phyloP scores from a whole-genome alignment of 2,888 invertebrate species.

The Opisthograptis luteolata region DNA sequence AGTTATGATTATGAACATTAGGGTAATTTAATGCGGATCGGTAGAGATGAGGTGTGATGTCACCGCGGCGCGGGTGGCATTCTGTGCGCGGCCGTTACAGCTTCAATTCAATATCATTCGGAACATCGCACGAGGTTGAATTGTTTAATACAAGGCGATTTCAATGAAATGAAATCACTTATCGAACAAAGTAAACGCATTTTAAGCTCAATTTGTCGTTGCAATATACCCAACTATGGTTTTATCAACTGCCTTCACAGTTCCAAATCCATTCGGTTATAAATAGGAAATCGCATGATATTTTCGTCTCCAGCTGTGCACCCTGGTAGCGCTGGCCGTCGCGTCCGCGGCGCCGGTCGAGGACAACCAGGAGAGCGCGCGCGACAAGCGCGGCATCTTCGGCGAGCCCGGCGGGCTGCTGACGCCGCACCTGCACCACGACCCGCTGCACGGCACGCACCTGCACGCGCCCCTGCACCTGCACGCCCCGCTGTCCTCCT shows the following conservation, averaged over 20 bases:
- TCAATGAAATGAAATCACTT: too few species aligned
- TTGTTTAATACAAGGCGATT: background rate
- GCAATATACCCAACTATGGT: too few species aligned
- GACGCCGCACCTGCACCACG: constrained; percentile 38
- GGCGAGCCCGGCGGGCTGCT: constrained; percentile 54
- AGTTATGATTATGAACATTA: constrained; percentile 8
- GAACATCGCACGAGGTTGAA: too few species aligned
- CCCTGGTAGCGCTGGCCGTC: constrained; percentile 51
- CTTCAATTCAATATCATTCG: background rate
- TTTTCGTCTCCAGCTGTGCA: constrained; percentile 43
- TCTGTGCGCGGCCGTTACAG: background rate
- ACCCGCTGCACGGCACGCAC: constrained; percentile 28
- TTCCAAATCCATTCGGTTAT: too few species aligned
- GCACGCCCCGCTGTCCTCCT: constrained; percentile 4
- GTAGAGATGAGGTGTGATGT: constrained; percentile 4
- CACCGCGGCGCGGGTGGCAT: constrained; percentile 1
- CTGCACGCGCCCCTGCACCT: constrained; percentile 19
- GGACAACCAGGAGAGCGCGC: constrained; percentile 35
- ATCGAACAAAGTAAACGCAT: background rate
- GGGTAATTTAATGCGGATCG: background rate
- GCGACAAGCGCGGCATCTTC: constrained; percentile 61
- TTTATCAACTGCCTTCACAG: too few species aligned
- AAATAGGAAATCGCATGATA: background rate
- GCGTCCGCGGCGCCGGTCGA: constrained; percentile 42
- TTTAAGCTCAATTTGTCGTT: too few species aligned